Evolutionary conservation across 1,140 invertebrate genomes (phyloP).

Genomic region (Nephila pilipes): DNA sequence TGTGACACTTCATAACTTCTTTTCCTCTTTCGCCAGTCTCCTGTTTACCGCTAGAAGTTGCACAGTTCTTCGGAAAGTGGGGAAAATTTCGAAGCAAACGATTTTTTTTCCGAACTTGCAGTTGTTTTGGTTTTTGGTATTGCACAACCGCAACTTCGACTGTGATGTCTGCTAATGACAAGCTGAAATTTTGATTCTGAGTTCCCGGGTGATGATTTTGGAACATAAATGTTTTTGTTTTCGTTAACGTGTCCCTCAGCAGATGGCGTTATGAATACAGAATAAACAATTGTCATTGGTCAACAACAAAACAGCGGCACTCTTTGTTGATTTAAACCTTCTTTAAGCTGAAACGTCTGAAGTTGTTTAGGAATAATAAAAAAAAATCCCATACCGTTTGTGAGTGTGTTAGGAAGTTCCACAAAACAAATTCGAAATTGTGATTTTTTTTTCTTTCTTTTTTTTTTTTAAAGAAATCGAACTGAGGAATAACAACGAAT

Average conservation of each 20-base stretch:
- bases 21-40: not conserved
- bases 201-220: not conserved
- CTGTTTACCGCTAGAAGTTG: not conserved
- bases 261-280: conserved; percentile 7
- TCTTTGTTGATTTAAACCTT: not conserved
- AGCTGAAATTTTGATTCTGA: not conserved
- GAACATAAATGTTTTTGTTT: not conserved
- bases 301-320: not conserved
- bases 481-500: not conserved
- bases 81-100: not conserved
- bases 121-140: not conserved
- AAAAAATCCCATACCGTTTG: not conserved
- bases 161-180: not conserved
- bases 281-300: conserved; percentile 22
- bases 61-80: not conserved
- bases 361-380: not conserved
- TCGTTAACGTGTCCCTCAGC: not conserved
- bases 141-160: not conserved
- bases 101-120: not conserved
- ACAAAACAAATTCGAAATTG: too few relatives aligned
- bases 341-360: not conserved
- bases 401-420: not conserved
- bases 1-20: not conserved
- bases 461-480: not conserved
- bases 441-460: too few relatives aligned